phyloP scores from a whole-genome alignment of 1,140 invertebrate species.

The Drosophila nikananu region DNA sequence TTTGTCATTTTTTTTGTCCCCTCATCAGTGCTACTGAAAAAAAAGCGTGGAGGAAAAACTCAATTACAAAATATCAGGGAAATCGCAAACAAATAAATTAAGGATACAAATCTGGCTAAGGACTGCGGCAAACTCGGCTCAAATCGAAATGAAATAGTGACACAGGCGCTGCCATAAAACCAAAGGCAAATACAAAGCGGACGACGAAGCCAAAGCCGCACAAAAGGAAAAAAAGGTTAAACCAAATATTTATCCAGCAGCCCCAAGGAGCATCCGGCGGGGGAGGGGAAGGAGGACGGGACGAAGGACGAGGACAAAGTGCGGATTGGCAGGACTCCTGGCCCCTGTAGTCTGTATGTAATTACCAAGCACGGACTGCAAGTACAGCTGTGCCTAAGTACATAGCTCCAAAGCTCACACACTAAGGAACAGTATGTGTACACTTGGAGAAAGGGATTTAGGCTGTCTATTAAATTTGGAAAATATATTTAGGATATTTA shows the following conservation, averaged over 20 bases:
- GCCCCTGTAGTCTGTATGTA: constrained; percentile 70
- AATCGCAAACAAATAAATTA: constrained; percentile 83
- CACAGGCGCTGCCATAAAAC: constrained; percentile 74
- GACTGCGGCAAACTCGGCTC: constrained; percentile 66
- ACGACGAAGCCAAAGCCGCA: constrained; percentile 52
- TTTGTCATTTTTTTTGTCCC: constrained; percentile 40
- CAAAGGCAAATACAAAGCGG: constrained; percentile 78
- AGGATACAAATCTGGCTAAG: constrained; percentile 71
- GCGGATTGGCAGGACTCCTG: constrained; percentile 27
- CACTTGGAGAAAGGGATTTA: constrained; percentile 2
- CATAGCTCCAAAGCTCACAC: constrained; percentile 53
- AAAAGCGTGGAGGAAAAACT: constrained; percentile 54
- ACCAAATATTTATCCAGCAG: constrained; percentile 78
- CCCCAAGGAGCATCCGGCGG: constrained; percentile 11
- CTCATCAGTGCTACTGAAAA: constrained; percentile 42
- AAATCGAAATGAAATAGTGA: constrained; percentile 82
- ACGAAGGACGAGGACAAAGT: neutral
- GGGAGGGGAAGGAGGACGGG: neutral
- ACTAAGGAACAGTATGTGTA: constrained; percentile 28
- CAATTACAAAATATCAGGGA: constrained; percentile 76
- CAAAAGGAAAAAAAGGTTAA: constrained; percentile 78
- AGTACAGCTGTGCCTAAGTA: constrained; percentile 80
- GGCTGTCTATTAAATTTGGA: neutral
- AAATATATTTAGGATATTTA: neutral
- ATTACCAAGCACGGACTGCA: constrained; percentile 71